Conservation (phyloP, 2,888 invertebrate genomes). For the Plagodis pulveraria region DNA sequence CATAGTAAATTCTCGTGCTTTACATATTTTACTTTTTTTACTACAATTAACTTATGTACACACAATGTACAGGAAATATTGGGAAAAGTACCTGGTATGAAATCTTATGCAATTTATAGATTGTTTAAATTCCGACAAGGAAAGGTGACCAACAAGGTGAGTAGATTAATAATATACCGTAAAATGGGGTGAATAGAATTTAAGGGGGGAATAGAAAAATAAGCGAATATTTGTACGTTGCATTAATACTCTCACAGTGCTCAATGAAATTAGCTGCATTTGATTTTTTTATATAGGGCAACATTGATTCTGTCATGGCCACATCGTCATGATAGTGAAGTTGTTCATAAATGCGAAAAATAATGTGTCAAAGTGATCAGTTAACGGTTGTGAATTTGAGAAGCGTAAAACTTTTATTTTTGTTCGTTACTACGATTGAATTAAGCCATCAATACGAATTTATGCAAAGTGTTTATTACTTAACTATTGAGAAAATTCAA, state of each 20-base stretch:
- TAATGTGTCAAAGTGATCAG: not conserved
- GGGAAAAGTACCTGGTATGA: no score
- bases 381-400: not conserved
- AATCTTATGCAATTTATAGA: no score
- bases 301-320: not conserved
- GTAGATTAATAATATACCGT: no score
- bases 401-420: not conserved
- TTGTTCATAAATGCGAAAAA: not conserved
- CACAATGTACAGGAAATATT: no score
- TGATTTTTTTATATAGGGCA: not conserved
- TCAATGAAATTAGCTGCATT: conserved; percentile 1
- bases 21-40: no score
- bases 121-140: no score
- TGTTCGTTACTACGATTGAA: not conserved
- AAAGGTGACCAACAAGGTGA: no score
- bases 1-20: no score
- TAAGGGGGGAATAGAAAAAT: not conserved
- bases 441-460: not conserved
- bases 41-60: no score
- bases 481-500: not conserved
- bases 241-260: not conserved
- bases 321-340: not conserved
- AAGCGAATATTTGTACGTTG: not conserved
- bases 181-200: not conserved
- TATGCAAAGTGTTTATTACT: not conserved